Conservation (phyloP, 1,140 invertebrate genomes). For the Drosophila nigromelanica region DNA sequence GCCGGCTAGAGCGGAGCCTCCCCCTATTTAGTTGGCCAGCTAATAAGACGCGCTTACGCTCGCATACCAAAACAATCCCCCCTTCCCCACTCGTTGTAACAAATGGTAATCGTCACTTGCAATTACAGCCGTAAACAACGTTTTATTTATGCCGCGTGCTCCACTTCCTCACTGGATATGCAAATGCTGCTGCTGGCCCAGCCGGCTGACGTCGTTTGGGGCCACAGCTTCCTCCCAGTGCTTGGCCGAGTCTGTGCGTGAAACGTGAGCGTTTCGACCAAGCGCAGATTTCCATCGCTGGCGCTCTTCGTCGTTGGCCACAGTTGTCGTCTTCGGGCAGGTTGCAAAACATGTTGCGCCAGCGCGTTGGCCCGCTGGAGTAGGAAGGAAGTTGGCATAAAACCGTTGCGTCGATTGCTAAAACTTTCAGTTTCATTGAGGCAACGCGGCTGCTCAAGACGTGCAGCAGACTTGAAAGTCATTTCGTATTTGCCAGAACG, state of each 20-base stretch:
- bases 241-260: conserved; percentile 14
- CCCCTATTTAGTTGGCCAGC: conserved; percentile 2
- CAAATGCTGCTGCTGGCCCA: conserved; percentile 58
- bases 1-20: conserved; percentile 9
- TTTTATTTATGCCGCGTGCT: conserved; percentile 72
- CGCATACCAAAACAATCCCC: background rate
- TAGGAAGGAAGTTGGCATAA: conserved; percentile 81
- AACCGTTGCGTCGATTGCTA: conserved; percentile 74
- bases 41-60: conserved; percentile 1
- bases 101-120: conserved; percentile 53
- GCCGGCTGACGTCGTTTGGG: background rate
- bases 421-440: conserved; percentile 83
- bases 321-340: conserved; percentile 23
- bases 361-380: conserved; percentile 13
- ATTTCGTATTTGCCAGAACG: conserved; percentile 1
- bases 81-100: conserved; percentile 1
- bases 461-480: conserved; percentile 12
- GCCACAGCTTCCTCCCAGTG: conserved; percentile 11
- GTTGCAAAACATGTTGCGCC: conserved; percentile 61
- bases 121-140: conserved; percentile 74
- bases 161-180: conserved; percentile 76
- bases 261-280: conserved; percentile 8
- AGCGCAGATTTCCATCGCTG: conserved; percentile 55
- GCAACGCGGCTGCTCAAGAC: conserved; percentile 64
- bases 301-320: conserved; percentile 26